Evolutionary conservation across 2,797 vertebrate genomes (phyloP), one percentile per base, ranked within the genome.

Genomic region (Pangasius mekongensis): DNA sequence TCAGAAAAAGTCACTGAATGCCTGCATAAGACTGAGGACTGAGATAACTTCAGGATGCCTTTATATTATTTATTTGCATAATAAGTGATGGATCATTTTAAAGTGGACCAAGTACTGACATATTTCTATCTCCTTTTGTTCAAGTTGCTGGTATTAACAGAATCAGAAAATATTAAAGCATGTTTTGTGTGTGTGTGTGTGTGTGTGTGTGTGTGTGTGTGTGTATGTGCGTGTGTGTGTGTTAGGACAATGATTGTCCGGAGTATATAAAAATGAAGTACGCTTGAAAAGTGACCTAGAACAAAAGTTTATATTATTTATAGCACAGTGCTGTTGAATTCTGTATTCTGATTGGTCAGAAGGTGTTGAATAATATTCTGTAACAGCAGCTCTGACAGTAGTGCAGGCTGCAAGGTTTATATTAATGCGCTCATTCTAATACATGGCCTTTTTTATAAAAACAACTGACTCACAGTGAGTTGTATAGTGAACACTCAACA

Each of bases 141-240:
- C 20, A 66, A 0, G 24, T 36, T 9, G 33, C 22, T 81, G 30
- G n/a, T 80, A 56, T 80, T n/a, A 56, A 80, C 27, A 77, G 27
- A 77, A 76, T 77, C 47, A 78, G 49, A 54, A 33, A 52, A 77
- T 54, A 54, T 69, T 77, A 30, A 76, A n/a, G 14, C 74, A 16
- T 74, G 66, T 18, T 33, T 14, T 5, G 30, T 69, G 66, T 69
- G 66, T 67, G 30, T 67, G 30, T 67, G 18, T 18, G 14, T 5
- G 66, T 20, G 66, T 69, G 66, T 67, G 66, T 67, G 14, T 67
- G 62, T 66, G 14, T 49, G n/a, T 66, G 69, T 20, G 33, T 39
- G 20, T 22, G 64, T 66, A 10, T 66, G 64, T 30, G 64, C 14
- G 66, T 36, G 67, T 39, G 30, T 71, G 67, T 69, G 9, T 54